Base-by-base conservation (phyloP, 2,797 vertebrate species). In the Aphelocoma californica region DNA sequence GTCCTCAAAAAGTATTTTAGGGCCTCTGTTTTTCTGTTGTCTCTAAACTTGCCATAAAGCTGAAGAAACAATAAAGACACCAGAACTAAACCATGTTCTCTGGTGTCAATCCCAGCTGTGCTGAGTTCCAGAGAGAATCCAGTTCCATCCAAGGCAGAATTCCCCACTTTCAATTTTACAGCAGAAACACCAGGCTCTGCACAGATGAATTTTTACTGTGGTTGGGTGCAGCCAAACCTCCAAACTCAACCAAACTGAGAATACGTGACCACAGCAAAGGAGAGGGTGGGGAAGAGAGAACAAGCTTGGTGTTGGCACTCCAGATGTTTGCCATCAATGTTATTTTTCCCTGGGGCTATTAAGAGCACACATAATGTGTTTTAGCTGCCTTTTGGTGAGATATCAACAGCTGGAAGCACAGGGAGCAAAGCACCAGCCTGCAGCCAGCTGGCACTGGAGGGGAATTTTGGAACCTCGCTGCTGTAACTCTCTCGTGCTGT, bases 361-460 rank as follows among this genome's bases (percentile, higher is more conserved):
- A 73, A 56, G 60, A 70, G 50, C 62, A 54, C 11, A 47, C 21
- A 14, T 10, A 38, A 66, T 18, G 19, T 18, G 31, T 62, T 78
- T 81, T 38, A 90, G 42, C 29, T 72, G 58, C 65, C 74, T 87
- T 74, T 85, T 87, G 54, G 71, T 87, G 66, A 85, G 53, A 81
- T 56, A n/a, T 31, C 44, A 87, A 71, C 58, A 79, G 40, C 78
- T 89, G 70, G 58, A 79, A 91, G 78, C 31, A 11, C 32, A 28
- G 20, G 75, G 64, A 82, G 24, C 17, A n/a, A 58, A 74, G 48
- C 18, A 38, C 14, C 44, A 54, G 23, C 53, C 47, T 66, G 24
- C 66, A 64, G 53, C 26, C 70, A 85, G 58, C n/a, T 92, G 88
- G 53, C 70, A 54, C 53, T n/a, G 5, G 32, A 87, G 73, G 24